These are phyloP conservation scores for Aspiorhynchus laticeps DNA, from an alignment of 2,113 vertebrate genomes.

Conservation along the genomic window DNA sequence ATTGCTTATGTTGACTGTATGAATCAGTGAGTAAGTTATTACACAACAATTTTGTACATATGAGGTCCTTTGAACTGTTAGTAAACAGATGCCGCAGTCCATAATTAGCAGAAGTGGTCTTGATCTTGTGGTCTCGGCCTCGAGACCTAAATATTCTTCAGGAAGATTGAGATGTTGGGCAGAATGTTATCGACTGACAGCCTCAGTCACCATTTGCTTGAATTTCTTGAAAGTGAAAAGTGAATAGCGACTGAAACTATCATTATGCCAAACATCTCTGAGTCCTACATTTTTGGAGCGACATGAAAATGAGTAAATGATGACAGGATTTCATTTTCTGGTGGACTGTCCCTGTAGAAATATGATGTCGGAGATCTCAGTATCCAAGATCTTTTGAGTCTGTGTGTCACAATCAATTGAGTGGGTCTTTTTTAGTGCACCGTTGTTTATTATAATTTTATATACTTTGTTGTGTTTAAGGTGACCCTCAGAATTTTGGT, in stretches of 20 bases:
- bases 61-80: neutral
- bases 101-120: neutral
- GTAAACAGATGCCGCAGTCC: neutral
- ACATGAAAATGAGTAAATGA: neutral
- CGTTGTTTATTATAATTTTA: neutral
- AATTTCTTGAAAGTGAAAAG: neutral
- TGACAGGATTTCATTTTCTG: neutral
- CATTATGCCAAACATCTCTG: neutral
- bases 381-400: neutral
- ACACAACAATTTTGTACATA: neutral
- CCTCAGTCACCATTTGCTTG: neutral
- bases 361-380: neutral
- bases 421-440: neutral
- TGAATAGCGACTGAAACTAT: neutral
- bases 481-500: neutral
- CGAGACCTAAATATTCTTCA: neutral
- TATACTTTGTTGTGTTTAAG: no score
- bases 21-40: slow-evolving; percentile 14
- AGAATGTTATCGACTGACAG: neutral
- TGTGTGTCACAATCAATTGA: neutral
- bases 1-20: neutral
- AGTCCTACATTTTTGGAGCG: neutral
- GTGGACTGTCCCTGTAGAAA: neutral
- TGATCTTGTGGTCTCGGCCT: neutral
- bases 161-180: neutral